A percentile compares a stretch with the other conserved stretches of the same genome.
Evolutionary conservation across 2,797 vertebrate genomes (phyloP).

Genomic region (Zenarchopterus dispar): DNA sequence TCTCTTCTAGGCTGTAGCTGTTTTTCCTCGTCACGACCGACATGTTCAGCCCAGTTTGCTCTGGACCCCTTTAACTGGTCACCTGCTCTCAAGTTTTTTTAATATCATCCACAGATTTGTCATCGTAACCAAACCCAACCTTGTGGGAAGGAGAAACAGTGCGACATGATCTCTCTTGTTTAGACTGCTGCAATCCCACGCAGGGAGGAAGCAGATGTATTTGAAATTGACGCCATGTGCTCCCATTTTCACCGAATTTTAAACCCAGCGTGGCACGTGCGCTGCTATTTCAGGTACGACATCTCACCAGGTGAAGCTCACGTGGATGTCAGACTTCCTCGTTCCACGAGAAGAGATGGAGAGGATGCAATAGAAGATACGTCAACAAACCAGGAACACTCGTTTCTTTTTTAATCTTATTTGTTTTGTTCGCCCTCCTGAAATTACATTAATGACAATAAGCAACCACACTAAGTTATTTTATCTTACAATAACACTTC

Average conservation of each 20-base stretch:
- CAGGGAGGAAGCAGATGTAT: conserved; percentile 44
- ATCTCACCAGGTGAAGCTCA: conserved; percentile 59
- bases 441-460: too few relatives aligned
- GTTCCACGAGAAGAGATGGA: conserved; percentile 21
- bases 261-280: conserved; percentile 30
- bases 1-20: conserved; percentile 17
- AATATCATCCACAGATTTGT: conserved; percentile 45
- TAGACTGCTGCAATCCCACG: conserved; percentile 42
- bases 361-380: neutral
- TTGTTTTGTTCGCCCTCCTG: neutral
- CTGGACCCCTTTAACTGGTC: conserved; percentile 41
- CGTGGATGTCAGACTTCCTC: conserved; percentile 19
- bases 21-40: conserved; percentile 22
- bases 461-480: too few relatives aligned
- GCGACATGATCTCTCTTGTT: conserved; percentile 58
- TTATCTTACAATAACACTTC: too few relatives aligned
- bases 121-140: conserved; percentile 37
- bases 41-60: conserved; percentile 31
- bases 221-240: conserved; percentile 39
- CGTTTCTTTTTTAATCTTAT: neutral
- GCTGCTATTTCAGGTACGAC: conserved; percentile 63
- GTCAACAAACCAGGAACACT: too few relatives aligned
- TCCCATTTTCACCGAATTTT: conserved; percentile 58
- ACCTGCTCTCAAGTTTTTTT: conserved; percentile 60
- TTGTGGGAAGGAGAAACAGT: conserved; percentile 30